Evolutionary conservation across 1,140 invertebrate species (phyloP), one percentile per base, ranked within the genome.

Genomic region (Pogonognathellus flavescens): DNA sequence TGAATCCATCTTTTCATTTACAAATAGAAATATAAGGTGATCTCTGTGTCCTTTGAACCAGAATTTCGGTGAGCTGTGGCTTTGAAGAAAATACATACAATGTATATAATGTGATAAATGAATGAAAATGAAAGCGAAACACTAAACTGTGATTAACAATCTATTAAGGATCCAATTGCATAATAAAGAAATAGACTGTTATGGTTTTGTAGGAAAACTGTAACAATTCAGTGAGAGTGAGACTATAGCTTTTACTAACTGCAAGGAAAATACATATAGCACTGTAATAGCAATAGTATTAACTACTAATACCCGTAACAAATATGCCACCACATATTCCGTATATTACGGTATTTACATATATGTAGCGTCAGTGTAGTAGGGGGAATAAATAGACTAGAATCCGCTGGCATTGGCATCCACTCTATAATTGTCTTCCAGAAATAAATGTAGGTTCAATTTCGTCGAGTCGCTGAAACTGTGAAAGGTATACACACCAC

Each of bases 391-490:
- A 76, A 76, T 76, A 76, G 70, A 76, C 31, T 31, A 76, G 70
- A 76, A 76, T 76, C 70, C 70, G 70, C 70, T 76, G 70, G 70
- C 70, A 76, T 76, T 76, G 70, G 70, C 70, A 76, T 76, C 70
- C 70, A 76, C 70, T 76, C 70, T 76, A 76, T 76, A 76, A 76
- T 50, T 76, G 70, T 76, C 70, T 76, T 76, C 70, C 70, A 25
- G 70, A 76, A 76, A 76, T 76, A 76, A 76, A 76, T 76, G 70
- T 76, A 76, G 70, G 70, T 76, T 76, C 70, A 49, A 31, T 76
- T 76, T 76, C 59, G n/a, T 62, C 70, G 31, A 49, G 31, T 50
- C 31, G 14, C 16, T 50, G 49, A 76, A 31, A n/a, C 70, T 49
- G 31, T 49, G 14, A n/a, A 57, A 57, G 25, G 70, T 49, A 14